Evolutionary conservation across 1,140 invertebrate genomes (phyloP), one percentile per base, ranked within the genome.

Genomic region (Panagrolaimus sp.): DNA sequence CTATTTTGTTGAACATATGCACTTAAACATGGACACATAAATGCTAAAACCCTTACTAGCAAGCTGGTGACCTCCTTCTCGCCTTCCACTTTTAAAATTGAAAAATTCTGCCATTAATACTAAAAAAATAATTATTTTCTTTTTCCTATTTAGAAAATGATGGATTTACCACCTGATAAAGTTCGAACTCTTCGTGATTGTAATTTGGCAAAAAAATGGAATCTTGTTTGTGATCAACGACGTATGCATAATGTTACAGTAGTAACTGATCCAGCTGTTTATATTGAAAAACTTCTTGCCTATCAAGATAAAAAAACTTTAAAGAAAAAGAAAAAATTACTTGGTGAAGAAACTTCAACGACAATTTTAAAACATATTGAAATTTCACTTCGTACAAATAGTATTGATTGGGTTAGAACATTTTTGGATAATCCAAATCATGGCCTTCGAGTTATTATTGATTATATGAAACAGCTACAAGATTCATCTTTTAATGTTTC

Each of bases 161-260:
- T 98, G 95, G 96, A 99, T 85, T 87, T 99, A 73, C 96, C 96
- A 13, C 93, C 95, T 16, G 96, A 98, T 85, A 98, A 98, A 86
- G 92, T 93, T 69, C 97, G 97, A 86, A 87, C 97, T 9, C 86
- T 99, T 57, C 92, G 92, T 79, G 91, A 92, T 82, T 98, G 98
- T 83, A 92, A 97, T 85, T 90, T 92, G 82, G 92, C 96, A 82
- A 97, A 96, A 83, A 98, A 99, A 86, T 98, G 95, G 94, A 95
- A 98, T 84, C 91, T 98, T 83, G 95, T 98, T 85, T 96, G 93
- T 86, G 96, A 98, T 89, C 94, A 98, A 89, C 91, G 92, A 84
- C 87, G 63, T 16, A 43, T 73, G 9, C 13, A 63, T 25, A 67
- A 67, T 23, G 47, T 71, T 31, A 69, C 65, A 44, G 62, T 38